Conservation (phyloP, 1,140 invertebrate genomes). For the Drosophila repletoides region DNA sequence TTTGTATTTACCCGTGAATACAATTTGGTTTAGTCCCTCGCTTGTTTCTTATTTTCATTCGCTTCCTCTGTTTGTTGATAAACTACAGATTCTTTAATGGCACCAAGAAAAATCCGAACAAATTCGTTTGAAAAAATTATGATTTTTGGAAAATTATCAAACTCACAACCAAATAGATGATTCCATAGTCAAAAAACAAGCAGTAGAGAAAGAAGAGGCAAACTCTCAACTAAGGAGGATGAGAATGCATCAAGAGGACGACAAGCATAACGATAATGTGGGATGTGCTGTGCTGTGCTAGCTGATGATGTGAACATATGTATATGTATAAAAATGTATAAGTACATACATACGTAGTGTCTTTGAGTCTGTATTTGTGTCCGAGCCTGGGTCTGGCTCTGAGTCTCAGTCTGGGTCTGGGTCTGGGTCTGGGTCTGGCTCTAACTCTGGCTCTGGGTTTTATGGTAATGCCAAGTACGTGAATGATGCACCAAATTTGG, state of each 20-base stretch:
- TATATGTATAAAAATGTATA: too few relatives aligned
- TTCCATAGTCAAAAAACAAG: too few relatives aligned
- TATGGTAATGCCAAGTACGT: slow-evolving; percentile 52
- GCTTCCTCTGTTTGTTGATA: background rate
- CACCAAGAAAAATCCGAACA: slow-evolving; percentile 37
- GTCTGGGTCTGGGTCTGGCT: background rate
- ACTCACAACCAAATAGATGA: slow-evolving; percentile 2
- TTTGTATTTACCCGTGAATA: too few relatives aligned
- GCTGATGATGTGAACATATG: slow-evolving; percentile 16
- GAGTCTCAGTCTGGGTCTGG: too few relatives aligned
- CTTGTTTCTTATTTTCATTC: background rate
- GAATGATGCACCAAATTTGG: slow-evolving; percentile 38
- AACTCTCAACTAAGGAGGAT: background rate
- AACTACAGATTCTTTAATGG: slow-evolving; percentile 18
- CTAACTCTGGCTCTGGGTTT: slow-evolving; percentile 11
- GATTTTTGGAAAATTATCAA: slow-evolving; percentile 24
- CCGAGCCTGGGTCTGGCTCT: too few relatives aligned
- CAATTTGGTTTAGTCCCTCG: background rate
- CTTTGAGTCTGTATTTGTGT: too few relatives aligned
- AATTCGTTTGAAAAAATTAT: slow-evolving; percentile 48
- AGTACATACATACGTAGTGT: too few relatives aligned
- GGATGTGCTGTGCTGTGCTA: background rate
- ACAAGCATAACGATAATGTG: slow-evolving; percentile 38
- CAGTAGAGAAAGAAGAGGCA: too few relatives aligned
- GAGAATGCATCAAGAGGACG: slow-evolving; percentile 43